Base-by-base conservation (phyloP, 2,888 invertebrate genomes). In the Suillia variegata region DNA sequence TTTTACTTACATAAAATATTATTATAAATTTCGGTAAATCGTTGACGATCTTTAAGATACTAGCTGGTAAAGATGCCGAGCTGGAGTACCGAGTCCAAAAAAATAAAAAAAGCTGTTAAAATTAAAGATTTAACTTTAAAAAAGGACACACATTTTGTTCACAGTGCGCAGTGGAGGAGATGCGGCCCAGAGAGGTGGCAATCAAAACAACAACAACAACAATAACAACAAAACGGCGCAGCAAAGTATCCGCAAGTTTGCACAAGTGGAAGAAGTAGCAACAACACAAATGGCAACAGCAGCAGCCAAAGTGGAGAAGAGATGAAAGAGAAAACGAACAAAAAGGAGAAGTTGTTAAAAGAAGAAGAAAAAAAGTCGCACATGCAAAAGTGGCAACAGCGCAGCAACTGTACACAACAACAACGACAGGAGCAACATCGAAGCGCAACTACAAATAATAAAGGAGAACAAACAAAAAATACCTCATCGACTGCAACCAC, bases 191-290 rank as follows among this genome's bases (percentile, higher is more conserved):
- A n/a, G 38, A 38, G 38, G 38, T 38, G 38, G 38, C 68, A 68
- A 49, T 62, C 56, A 24, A 5, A 66, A 58, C 68, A 68, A 49
- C 63, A 58, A 24, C 22, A 66, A 58, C 68, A 67, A 63, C 66
- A 67, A 61, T n/a, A n/a, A n/a, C n/a, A 68, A 45, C 63, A 58
- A 38, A 13, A 34, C 48, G 21, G 22, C 22, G 60, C 53, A 60
- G 58, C 18, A 18, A 45, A 45, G 45, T 45, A 45, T 45, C 45
- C 34, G 49, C 54, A 56, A 56, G 49, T 34, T 55, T 49, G 47
- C 21, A 48, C 52, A 47, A 57, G 49, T 50, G 52, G 42, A 24
- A 57, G 49, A 45, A 51, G 33, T 45, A 42, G 26, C 15, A 26
- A 38, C 38, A 53, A 18, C 31, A 47, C 2, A 15, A 52, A 18